Evolutionary conservation across 2,113 vertebrate genomes (phyloP).

Genomic region (Laterallus jamaicensis): DNA sequence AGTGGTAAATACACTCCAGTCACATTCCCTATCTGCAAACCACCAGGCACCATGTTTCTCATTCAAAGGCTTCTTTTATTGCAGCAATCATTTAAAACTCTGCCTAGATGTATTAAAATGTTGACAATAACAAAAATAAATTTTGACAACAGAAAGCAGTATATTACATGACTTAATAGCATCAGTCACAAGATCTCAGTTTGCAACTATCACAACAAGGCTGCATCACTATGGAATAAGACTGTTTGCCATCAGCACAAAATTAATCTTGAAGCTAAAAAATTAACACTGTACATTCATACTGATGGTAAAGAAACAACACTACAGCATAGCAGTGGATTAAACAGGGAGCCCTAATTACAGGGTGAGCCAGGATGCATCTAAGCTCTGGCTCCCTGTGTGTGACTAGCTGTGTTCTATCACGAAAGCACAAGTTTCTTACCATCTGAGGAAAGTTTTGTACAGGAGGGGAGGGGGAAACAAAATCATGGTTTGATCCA

Average conservation of each 20-base stretch:
- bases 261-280: background rate
- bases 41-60: background rate
- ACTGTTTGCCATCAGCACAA: background rate
- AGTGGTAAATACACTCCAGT: background rate
- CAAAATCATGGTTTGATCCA: background rate
- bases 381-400: background rate
- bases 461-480: background rate
- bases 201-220: background rate
- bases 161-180: background rate
- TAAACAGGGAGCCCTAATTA: background rate
- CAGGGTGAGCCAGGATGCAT: background rate
- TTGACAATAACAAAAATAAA: slow-evolving; percentile 16
- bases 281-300: background rate
- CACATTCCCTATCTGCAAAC: background rate
- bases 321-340: background rate
- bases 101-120: background rate
- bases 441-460: background rate
- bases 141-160: background rate
- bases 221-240: background rate
- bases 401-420: background rate
- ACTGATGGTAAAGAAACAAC: background rate
- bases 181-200: background rate
- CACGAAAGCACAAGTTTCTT: background rate
- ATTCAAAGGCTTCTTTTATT: background rate
- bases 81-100: slow-evolving; percentile 14